These are phyloP conservation scores for Tiliacea citrago DNA, from an alignment of 2,888 invertebrate genomes.

Conservation along the genomic window DNA sequence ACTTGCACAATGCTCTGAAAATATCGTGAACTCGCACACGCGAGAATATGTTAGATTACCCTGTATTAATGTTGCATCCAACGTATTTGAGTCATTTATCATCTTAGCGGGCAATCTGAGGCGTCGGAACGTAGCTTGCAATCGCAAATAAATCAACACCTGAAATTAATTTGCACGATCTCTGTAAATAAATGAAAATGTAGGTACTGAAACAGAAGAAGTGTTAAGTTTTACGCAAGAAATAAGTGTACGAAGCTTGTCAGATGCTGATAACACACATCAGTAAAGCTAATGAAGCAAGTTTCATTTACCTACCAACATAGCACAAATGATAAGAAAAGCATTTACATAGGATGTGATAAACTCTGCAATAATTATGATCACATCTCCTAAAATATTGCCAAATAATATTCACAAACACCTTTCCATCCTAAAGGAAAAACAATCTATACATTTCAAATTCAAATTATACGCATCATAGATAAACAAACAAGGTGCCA, in stretches of 20 bases:
- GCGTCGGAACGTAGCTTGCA: constrained; percentile 30
- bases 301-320: background rate
- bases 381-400: background rate
- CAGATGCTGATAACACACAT: constrained; percentile 6
- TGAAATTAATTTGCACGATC: constrained; percentile 27
- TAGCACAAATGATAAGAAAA: constrained; percentile 8
- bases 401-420: background rate
- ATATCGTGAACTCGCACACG: constrained; percentile 52
- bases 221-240: background rate
- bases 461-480: constrained; percentile 11
- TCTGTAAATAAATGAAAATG: constrained; percentile 10
- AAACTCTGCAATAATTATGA: background rate
- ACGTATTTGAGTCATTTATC: constrained; percentile 56
- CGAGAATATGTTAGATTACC: constrained; percentile 50
- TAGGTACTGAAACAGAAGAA: background rate
- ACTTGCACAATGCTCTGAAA: constrained; percentile 58
- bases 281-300: background rate
- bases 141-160: constrained; percentile 30
- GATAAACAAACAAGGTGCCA: constrained; percentile 32
- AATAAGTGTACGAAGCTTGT: background rate
- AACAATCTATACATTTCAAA: constrained; percentile 21
- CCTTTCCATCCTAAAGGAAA: background rate
- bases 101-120: constrained; percentile 33
- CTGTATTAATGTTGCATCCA: constrained; percentile 57
- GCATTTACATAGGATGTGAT: background rate